Percentiles rank a stretch among this genome's conserved stretches.
Evolutionary conservation across 2,797 vertebrate genomes (phyloP).

Genomic region (Trachurus trachurus): DNA sequence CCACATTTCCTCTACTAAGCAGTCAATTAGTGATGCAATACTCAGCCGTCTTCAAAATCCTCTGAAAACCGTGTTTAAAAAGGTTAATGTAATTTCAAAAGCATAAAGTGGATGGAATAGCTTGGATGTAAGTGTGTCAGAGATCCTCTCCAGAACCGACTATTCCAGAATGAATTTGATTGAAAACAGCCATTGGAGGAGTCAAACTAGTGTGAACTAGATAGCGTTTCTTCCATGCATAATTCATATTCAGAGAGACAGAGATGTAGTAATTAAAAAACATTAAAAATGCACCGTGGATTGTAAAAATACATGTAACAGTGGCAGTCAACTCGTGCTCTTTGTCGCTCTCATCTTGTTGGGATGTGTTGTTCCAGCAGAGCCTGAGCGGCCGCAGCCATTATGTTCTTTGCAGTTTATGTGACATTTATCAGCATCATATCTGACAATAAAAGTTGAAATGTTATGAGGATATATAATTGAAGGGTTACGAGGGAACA

Average conservation of each 20-base stretch:
- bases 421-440: conserved; percentile 72
- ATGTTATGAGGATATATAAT: conserved; percentile 67
- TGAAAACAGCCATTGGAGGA: conserved; percentile 50
- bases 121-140: conserved; percentile 66
- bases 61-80: conserved; percentile 76
- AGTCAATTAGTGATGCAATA: conserved; percentile 85
- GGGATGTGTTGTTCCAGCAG: conserved; percentile 25
- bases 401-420: conserved; percentile 50
- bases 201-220: conserved; percentile 45
- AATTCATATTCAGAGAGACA: conserved; percentile 48
- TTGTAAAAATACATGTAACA: conserved; percentile 40
- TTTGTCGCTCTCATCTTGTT: conserved; percentile 30
- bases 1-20: conserved; percentile 83
- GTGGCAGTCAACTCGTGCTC: conserved; percentile 2
- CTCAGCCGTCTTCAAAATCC: conserved; percentile 74
- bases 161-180: conserved; percentile 60
- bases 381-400: conserved; percentile 35
- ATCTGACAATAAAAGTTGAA: conserved; percentile 66
- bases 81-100: conserved; percentile 84
- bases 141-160: conserved; percentile 51
- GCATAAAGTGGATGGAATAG: conserved; percentile 75
- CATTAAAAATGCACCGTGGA: conserved; percentile 49
- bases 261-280: conserved; percentile 52
- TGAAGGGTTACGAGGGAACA: conserved; percentile 67
- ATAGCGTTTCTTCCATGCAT: conserved; percentile 48